Percentiles rank a stretch among this genome's conserved stretches.
These are phyloP conservation scores for Rachycentron canadum DNA, from an alignment of 2,797 vertebrate genomes.

Conservation along the genomic window DNA sequence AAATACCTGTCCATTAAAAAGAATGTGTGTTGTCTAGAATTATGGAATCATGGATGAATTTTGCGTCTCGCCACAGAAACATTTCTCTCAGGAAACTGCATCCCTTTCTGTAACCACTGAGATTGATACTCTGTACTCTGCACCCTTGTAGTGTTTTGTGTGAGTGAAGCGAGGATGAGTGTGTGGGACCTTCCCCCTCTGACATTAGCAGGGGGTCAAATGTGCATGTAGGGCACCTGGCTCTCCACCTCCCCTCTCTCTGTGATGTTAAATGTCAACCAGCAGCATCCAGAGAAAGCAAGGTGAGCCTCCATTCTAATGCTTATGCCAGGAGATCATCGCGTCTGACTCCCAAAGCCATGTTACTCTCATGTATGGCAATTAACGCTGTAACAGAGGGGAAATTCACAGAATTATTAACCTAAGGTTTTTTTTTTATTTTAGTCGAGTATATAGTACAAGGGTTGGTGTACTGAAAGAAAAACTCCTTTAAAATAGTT, in stretches of 20 bases:
- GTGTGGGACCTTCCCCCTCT: slow-evolving; percentile 78
- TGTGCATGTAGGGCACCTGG: slow-evolving; percentile 86
- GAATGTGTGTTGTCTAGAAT: neutral
- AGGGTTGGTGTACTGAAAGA: slow-evolving; percentile 24
- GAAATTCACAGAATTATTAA: slow-evolving; percentile 75
- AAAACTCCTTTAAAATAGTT: slow-evolving; percentile 33
- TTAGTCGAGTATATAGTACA: slow-evolving; percentile 52
- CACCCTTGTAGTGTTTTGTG: slow-evolving; percentile 61
- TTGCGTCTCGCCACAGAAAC: slow-evolving; percentile 1
- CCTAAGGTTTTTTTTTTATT: slow-evolving; percentile 61
- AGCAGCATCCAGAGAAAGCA: slow-evolving; percentile 76
- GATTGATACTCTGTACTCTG: slow-evolving; percentile 39
- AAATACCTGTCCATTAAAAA: slow-evolving; percentile 10
- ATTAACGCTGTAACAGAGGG: slow-evolving; percentile 75
- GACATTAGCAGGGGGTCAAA: slow-evolving; percentile 87
- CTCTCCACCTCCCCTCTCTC: slow-evolving; percentile 85
- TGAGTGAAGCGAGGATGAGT: slow-evolving; percentile 61
- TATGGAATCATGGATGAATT: neutral
- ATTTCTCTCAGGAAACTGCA: slow-evolving; percentile 30
- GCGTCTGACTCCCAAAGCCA: slow-evolving; percentile 67
- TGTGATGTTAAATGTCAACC: slow-evolving; percentile 88
- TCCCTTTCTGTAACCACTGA: slow-evolving; percentile 43
- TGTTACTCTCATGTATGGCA: slow-evolving; percentile 68
- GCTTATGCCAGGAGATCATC: slow-evolving; percentile 71
- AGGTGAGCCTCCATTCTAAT: slow-evolving; percentile 78